Evolutionary conservation across 2,888 invertebrate species (phyloP), one percentile per base, ranked within the genome.

Genomic region (Empis livida): DNA sequence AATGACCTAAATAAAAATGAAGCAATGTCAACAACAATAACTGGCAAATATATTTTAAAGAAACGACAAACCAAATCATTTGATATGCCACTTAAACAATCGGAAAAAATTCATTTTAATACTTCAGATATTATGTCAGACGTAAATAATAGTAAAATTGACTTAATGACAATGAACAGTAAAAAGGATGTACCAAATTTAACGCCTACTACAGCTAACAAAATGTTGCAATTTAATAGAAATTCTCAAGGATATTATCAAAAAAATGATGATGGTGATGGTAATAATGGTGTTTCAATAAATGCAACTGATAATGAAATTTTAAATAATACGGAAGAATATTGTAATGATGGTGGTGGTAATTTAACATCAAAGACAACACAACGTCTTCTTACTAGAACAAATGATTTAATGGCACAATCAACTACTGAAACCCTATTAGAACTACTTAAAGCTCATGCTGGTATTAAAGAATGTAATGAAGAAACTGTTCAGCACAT

Each of bases 401-500:
- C 59, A 50, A 65, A 63, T 48, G 65, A 69, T 32, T 55, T 70
- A 40, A 53, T 70, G 17, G 57, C 62, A 11, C 70, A 70, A 49
- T 68, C 67, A 40, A 62, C 62, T 38, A 68, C 66, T 1, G 70
- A 70, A 55, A 69, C 60, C 15, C 57, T 70, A 4, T 62, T 68
- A 23, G 68, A 66, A 43, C 54, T 70, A 57, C 52, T 70, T 8
- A 69, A 65, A 55, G 67, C 67, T 48, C 67, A 70, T 52, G 56
- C 67, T 2, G 69, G 70, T 0, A 60, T 70, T n/a, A 70, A 69
- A 49, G 67, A 70, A n/a, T 68, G 68, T 55, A 64, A 59, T 9
- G 64, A 61, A 8, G 70, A 70, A 51, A 70, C 70, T 10, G 63
- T 63, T 27, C 61, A 58, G 51, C 68, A 70, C 50, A 65, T 70